A percentile compares a stretch with the other conserved stretches of the same genome.
phyloP scores from a whole-genome alignment of 2,113 vertebrate genomes.

The Vireo altiloquus region DNA sequence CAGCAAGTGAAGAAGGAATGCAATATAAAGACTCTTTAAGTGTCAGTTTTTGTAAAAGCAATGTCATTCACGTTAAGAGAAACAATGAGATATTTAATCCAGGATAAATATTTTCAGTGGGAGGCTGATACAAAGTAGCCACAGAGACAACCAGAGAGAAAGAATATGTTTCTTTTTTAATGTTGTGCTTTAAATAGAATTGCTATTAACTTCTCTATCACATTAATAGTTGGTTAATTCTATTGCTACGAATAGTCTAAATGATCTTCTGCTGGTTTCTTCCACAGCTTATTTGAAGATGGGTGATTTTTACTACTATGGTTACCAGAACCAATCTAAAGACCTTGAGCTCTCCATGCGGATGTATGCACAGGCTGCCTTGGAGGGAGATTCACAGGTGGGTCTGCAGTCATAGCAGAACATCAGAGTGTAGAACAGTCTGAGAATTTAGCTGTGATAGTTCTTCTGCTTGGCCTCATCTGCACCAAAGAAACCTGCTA shows the following conservation, averaged over 20 bases:
- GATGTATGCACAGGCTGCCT: constrained; percentile 87
- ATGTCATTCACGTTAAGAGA: background rate
- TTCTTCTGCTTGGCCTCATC: background rate
- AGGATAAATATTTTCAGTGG: background rate
- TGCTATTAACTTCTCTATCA: background rate
- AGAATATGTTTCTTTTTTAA: background rate
- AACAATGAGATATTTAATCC: background rate
- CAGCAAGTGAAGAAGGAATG: background rate
- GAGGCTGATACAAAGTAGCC: background rate
- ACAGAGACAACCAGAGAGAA: background rate
- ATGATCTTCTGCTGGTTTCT: background rate
- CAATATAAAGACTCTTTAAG: background rate
- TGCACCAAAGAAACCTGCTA: background rate
- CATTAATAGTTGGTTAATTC: background rate
- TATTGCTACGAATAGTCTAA: background rate
- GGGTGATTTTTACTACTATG: constrained; percentile 88
- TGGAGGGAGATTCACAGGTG: constrained; percentile 88
- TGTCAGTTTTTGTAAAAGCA: background rate
- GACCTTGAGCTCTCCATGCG: constrained; percentile 73
- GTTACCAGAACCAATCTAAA: constrained; percentile 71
- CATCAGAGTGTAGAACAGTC: background rate
- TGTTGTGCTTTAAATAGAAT: background rate
- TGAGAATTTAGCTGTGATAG: background rate
- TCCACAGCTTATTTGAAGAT: constrained; percentile 87
- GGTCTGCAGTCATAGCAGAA: background rate